phyloP scores from a whole-genome alignment of 1,140 invertebrate species.

The Dolichoris vasculosae region DNA sequence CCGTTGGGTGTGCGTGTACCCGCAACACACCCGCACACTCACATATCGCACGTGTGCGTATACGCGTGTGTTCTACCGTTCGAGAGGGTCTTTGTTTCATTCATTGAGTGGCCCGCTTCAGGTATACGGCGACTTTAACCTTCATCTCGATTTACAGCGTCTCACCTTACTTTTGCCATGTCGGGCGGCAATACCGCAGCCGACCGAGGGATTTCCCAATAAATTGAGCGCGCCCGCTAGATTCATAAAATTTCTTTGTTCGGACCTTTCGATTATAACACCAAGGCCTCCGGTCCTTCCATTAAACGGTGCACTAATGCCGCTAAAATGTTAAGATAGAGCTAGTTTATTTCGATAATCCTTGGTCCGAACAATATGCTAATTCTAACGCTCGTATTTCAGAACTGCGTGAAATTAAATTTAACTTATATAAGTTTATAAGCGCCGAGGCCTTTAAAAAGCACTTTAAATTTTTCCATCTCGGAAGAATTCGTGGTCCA shows the following conservation, averaged over 20 bases:
- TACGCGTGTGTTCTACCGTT: neutral
- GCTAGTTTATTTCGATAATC: neutral
- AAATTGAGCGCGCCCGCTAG: slow-evolving; percentile 25
- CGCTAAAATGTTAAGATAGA: neutral
- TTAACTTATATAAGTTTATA: neutral
- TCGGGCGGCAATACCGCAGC: neutral
- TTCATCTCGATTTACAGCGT: slow-evolving; percentile 32
- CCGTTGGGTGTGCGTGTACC: neutral
- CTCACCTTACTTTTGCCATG: slow-evolving; percentile 23
- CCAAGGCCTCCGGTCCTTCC: neutral
- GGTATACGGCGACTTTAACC: slow-evolving; percentile 44
- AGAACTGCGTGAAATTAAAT: neutral
- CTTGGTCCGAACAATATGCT: neutral
- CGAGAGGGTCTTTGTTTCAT: slow-evolving; percentile 33
- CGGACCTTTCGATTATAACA: slow-evolving; percentile 14
- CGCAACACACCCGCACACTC: neutral
- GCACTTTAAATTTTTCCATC: neutral
- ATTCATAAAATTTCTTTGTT: slow-evolving; percentile 43
- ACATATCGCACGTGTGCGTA: neutral
- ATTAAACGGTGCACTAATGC: slow-evolving; percentile 16
- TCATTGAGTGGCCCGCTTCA: slow-evolving; percentile 31
- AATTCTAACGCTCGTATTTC: neutral
- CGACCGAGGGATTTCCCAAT: slow-evolving; percentile 43
- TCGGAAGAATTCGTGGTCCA: neutral
- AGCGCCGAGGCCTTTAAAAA: too few relatives aligned